Percentiles rank a stretch among this genome's conserved stretches.
These are phyloP conservation scores for Xyrauchen texanus DNA, from an alignment of 2,113 vertebrate genomes.

Conservation along the genomic window DNA sequence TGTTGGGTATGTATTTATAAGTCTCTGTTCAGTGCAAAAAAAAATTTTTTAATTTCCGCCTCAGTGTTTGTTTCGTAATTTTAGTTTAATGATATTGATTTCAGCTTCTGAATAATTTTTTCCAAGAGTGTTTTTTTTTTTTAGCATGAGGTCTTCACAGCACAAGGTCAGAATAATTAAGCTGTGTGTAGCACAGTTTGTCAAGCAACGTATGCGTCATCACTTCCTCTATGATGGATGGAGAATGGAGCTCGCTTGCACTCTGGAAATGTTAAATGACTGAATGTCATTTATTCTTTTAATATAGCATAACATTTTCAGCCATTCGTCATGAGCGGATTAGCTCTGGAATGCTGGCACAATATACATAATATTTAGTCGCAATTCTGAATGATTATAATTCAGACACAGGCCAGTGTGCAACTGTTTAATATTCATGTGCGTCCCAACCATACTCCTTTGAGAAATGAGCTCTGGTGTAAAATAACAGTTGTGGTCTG, in stretches of 20 bases:
- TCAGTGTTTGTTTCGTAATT: not conserved
- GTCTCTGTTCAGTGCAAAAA: no score
- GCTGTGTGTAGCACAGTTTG: slow-evolving; percentile 8
- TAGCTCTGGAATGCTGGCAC: not conserved
- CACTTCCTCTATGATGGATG: not conserved
- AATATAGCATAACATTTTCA: slow-evolving; percentile 31
- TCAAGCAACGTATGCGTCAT: slow-evolving; percentile 22
- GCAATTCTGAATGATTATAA: slow-evolving; percentile 32
- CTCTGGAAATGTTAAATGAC: slow-evolving; percentile 33
- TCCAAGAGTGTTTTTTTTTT: not conserved
- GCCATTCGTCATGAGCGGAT: slow-evolving; percentile 22
- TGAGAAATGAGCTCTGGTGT: slow-evolving; percentile 19
- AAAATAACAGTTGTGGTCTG: slow-evolving; percentile 19
- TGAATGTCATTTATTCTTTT: slow-evolving; percentile 32
- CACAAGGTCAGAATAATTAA: slow-evolving; percentile 30
- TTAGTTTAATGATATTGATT: not conserved
- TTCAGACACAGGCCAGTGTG: slow-evolving; percentile 29
- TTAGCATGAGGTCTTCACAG: slow-evolving; percentile 4
- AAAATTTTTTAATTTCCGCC: no score
- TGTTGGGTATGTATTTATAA: no score
- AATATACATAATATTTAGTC: slow-evolving; percentile 27
- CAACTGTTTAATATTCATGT: slow-evolving; percentile 38
- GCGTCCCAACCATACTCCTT: slow-evolving; percentile 8
- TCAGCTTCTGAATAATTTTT: not conserved
- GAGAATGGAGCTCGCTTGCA: slow-evolving; percentile 19